These are phyloP conservation scores for Ditylenchus weischeri DNA, from an alignment of 2,888 invertebrate genomes.

Conservation along the genomic window DNA sequence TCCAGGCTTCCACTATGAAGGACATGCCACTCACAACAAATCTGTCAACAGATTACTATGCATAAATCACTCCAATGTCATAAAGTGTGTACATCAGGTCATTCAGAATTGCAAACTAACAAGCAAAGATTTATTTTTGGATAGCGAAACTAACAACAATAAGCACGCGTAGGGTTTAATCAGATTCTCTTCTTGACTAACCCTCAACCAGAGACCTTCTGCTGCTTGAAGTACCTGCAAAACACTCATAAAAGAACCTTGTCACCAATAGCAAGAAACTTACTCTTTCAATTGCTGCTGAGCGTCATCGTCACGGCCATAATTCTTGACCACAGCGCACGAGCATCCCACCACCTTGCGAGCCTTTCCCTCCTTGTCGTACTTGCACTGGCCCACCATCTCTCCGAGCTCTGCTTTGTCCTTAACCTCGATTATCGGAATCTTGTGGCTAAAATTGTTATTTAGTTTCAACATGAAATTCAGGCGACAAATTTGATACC, in stretches of 20 bases:
- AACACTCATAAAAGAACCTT: too few relatives aligned
- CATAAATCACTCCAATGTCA: too few relatives aligned
- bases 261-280: too few relatives aligned
- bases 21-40: too few relatives aligned
- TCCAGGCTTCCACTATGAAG: too few relatives aligned
- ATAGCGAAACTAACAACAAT: too few relatives aligned
- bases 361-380: conserved; percentile 97
- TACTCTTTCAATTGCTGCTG: conserved; percentile 83
- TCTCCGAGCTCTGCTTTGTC: conserved; percentile 98
- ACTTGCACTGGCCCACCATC: conserved; percentile 98
- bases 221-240: conserved; percentile 71
- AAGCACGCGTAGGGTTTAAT: too few relatives aligned
- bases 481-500: conserved; percentile 64
- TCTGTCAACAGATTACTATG: too few relatives aligned
- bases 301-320: conserved; percentile 92
- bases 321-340: conserved; percentile 94
- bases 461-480: too few relatives aligned
- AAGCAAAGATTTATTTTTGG: conserved; percentile 4
- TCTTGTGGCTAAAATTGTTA: conserved; percentile 70
- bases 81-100: too few relatives aligned
- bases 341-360: conserved; percentile 97
- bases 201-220: not conserved
- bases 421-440: conserved; percentile 90
- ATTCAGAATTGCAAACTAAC: too few relatives aligned
- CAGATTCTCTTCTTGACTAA: too few relatives aligned